Evolutionary conservation across 2,888 invertebrate genomes (phyloP).

Genomic region (Platerodrilus igneus): DNA sequence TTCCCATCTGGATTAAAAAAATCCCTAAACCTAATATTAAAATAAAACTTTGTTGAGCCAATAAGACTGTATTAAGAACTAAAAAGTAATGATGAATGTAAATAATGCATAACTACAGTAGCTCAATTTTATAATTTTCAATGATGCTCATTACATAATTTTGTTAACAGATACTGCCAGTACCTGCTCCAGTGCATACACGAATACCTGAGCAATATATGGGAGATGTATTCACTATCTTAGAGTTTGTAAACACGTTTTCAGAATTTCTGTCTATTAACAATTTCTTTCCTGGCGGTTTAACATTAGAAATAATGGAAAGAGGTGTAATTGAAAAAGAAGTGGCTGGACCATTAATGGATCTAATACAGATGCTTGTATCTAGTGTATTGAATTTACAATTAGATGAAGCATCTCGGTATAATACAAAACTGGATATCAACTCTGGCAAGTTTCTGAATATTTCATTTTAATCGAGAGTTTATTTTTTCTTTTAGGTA

Average conservation of each 20-base stretch:
- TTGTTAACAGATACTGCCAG: constrained; percentile 64
- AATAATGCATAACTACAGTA: too few species aligned
- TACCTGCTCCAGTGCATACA: constrained; percentile 64
- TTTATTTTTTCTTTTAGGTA: constrained; percentile 9
- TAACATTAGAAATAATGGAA: constrained; percentile 68
- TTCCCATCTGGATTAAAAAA: too few species aligned
- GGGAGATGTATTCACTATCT: constrained; percentile 80
- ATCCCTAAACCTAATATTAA: too few species aligned
- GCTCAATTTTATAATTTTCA: too few species aligned
- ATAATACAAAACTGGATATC: constrained; percentile 42
- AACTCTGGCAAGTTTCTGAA: too few species aligned
- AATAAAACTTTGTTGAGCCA: too few species aligned
- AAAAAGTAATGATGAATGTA: too few species aligned
- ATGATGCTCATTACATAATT: too few species aligned
- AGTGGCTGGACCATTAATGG: constrained; percentile 74
- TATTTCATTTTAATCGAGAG: background rate
- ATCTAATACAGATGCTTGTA: constrained; percentile 77
- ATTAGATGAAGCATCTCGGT: constrained; percentile 74
- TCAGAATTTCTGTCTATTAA: constrained; percentile 71
- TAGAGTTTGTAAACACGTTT: constrained; percentile 87
- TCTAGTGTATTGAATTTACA: constrained; percentile 79
- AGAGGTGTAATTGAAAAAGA: constrained; percentile 72
- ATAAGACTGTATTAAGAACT: too few species aligned
- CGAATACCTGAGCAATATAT: constrained; percentile 73
- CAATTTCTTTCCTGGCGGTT: constrained; percentile 70